Evolutionary conservation across 2,888 invertebrate species (phyloP).

Genomic region (Morpho helenor): DNA sequence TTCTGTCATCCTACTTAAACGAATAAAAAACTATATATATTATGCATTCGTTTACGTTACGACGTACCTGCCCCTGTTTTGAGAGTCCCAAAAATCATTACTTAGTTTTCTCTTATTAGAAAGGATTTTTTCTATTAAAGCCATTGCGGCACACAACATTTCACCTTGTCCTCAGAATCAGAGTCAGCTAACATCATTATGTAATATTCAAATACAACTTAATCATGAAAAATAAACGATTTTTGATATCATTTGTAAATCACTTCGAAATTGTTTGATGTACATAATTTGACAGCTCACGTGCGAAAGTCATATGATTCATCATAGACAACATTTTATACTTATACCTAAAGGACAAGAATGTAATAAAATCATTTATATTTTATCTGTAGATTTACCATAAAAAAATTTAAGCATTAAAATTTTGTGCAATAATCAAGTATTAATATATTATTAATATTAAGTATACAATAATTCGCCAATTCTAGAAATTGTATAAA

Average conservation of each 20-base stretch:
- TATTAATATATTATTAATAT: too few relatives aligned
- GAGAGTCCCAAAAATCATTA: slow-evolving; percentile 57
- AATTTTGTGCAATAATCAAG: too few relatives aligned
- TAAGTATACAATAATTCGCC: too few relatives aligned
- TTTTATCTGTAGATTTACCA: slow-evolving; percentile 1
- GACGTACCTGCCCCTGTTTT: slow-evolving; percentile 75
- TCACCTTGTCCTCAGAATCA: slow-evolving; percentile 46
- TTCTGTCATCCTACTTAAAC: slow-evolving; percentile 37
- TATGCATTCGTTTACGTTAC: slow-evolving; percentile 33
- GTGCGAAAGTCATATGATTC: slow-evolving; percentile 74
- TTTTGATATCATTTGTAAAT: slow-evolving; percentile 35
- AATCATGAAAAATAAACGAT: slow-evolving; percentile 24
- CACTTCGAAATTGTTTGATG: slow-evolving; percentile 37
- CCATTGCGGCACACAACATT: slow-evolving; percentile 78
- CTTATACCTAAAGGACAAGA: slow-evolving; percentile 34
- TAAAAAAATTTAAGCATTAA: not conserved
- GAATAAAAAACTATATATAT: slow-evolving; percentile 58
- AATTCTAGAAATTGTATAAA: not conserved
- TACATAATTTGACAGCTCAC: slow-evolving; percentile 68
- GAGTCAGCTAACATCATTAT: slow-evolving; percentile 40
- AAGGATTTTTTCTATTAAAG: slow-evolving; percentile 87
- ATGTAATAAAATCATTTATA: not conserved
- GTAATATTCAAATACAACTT: slow-evolving; percentile 19
- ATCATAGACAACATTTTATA: slow-evolving; percentile 51
- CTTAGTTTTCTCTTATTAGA: slow-evolving; percentile 80